phyloP scores from a whole-genome alignment of 2,797 vertebrate species.

The Otolemur crassicaudatus region DNA sequence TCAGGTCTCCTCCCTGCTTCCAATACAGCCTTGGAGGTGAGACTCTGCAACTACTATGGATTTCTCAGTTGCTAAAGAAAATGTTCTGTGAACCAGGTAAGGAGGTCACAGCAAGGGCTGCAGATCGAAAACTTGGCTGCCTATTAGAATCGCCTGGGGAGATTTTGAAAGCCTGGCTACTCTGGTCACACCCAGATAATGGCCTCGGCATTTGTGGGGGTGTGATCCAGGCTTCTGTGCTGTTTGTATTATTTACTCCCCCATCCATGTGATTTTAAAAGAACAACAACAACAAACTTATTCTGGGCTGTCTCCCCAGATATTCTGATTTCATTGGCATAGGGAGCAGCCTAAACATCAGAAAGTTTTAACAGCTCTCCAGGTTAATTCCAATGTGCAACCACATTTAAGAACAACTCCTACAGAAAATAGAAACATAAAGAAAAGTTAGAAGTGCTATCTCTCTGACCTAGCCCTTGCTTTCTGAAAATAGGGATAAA shows the following conservation, averaged over 20 bases:
- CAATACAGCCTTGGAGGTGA: neutral
- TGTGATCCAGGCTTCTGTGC: neutral
- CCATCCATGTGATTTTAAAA: neutral
- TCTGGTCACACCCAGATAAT: neutral
- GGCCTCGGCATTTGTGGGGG: neutral
- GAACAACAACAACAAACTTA: neutral
- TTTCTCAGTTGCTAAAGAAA: slow-evolving; percentile 48
- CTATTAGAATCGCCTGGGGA: neutral
- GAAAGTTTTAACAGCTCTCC: neutral
- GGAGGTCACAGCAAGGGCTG: neutral
- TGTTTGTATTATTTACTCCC: neutral
- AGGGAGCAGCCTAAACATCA: neutral
- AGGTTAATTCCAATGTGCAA: neutral
- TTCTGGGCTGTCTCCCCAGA: neutral
- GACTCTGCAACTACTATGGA: neutral
- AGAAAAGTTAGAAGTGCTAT: neutral
- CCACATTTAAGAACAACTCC: neutral
- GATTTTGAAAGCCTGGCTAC: neutral
- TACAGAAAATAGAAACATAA: neutral
- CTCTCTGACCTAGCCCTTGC: neutral
- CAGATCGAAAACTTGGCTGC: neutral
- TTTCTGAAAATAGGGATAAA: neutral
- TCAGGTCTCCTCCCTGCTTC: slow-evolving; percentile 67
- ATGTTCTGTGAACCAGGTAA: neutral
- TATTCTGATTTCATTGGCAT: slow-evolving; percentile 7